Conservation (phyloP, 2,113 vertebrate genomes). For the Carassius carassius region DNA sequence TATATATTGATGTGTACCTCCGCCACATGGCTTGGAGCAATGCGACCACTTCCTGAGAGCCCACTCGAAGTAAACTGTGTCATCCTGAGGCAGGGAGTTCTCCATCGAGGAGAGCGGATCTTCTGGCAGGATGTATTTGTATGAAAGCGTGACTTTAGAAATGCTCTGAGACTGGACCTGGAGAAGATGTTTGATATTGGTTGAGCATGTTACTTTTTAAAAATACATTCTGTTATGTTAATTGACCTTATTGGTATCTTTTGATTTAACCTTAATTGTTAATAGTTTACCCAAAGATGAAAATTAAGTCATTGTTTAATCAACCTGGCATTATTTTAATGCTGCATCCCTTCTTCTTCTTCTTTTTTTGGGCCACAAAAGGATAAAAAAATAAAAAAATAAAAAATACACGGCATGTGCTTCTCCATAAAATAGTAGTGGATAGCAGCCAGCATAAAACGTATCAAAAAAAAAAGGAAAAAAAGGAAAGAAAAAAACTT, state of each 20-base stretch:
- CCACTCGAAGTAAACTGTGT: constrained; percentile 85
- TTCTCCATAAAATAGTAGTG: too few relatives aligned
- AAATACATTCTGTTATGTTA: neutral
- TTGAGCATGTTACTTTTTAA: neutral
- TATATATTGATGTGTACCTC: constrained; percentile 77
- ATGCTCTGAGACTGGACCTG: constrained; percentile 85
- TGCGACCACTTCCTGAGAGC: constrained; percentile 95
- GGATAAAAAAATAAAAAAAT: too few relatives aligned
- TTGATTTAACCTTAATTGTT: neutral
- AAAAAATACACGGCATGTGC: too few relatives aligned
- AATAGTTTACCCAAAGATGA: neutral
- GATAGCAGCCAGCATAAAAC: too few relatives aligned
- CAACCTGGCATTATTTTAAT: neutral
- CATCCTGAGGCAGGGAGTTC: constrained; percentile 88
- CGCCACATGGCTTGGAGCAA: constrained; percentile 93
- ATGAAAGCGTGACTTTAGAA: constrained; percentile 88
- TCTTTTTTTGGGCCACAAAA: neutral
- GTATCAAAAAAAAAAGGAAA: too few relatives aligned
- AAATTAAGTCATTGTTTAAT: neutral
- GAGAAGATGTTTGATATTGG: neutral
- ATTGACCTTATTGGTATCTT: neutral
- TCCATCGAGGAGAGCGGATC: constrained; percentile 83
- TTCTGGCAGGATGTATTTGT: constrained; percentile 95
- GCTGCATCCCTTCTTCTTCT: neutral
- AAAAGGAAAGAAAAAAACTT: too few relatives aligned